Evolutionary conservation across 2,113 vertebrate species (phyloP).

Genomic region (Pitta sordida): DNA sequence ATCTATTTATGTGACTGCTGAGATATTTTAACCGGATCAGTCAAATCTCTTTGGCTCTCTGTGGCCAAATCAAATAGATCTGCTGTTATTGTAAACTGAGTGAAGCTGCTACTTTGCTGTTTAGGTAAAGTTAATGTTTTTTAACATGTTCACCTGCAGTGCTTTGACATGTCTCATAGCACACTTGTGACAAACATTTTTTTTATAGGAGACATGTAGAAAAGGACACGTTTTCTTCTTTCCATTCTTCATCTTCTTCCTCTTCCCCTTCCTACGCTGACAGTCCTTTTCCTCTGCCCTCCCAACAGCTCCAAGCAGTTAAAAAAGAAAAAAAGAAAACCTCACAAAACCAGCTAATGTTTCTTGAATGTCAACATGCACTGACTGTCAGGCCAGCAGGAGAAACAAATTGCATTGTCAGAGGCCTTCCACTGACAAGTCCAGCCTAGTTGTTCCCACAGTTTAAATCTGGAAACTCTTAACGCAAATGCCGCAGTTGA

Average conservation of each 20-base stretch:
- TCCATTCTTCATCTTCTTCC: neutral
- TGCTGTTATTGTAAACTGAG: neutral
- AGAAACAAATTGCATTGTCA: constrained; percentile 31
- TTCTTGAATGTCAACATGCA: neutral
- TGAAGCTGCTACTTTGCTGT: neutral
- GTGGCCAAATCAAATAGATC: neutral
- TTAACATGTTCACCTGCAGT: neutral
- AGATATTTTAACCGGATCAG: constrained; percentile 23
- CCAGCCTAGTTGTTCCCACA: neutral
- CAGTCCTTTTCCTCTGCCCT: neutral
- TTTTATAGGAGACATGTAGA: neutral
- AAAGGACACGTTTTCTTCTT: neutral
- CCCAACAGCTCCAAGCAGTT: neutral
- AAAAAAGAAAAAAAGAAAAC: neutral
- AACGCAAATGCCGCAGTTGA: neutral
- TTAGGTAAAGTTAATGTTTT: neutral
- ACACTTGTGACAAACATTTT: neutral
- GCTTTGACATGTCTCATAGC: accelerated
- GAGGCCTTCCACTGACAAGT: constrained; percentile 12
- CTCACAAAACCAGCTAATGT: neutral
- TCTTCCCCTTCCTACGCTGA: neutral
- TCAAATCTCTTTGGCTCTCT: neutral
- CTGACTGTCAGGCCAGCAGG: neutral
- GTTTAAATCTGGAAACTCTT: constrained; percentile 30
- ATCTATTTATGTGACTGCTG: constrained; percentile 7